phyloP scores from a whole-genome alignment of 2,888 invertebrate genomes.

The Nomada goodeniana region DNA sequence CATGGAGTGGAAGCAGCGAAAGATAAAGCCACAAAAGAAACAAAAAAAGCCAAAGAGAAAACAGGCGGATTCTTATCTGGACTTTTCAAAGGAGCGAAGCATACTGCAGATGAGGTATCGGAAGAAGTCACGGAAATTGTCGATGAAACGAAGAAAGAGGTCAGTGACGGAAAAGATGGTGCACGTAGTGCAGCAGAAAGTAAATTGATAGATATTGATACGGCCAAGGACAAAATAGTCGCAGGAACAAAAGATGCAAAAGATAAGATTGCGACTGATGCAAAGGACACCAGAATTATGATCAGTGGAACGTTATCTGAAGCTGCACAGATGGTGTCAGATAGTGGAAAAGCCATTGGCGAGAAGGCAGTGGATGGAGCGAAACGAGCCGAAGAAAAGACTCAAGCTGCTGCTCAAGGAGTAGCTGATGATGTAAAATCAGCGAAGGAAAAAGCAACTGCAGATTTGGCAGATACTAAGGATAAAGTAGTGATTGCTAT shows the following conservation, averaged over 20 bases:
- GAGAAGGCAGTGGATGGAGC: conserved; percentile 12
- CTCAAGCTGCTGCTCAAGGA: conserved; percentile 11
- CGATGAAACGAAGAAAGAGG: conserved; percentile 83
- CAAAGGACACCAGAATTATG: conserved; percentile 58
- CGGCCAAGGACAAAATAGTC: conserved; percentile 48
- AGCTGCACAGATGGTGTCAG: conserved; percentile 10
- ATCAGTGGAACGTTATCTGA: conserved; percentile 53
- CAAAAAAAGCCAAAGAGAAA: conserved; percentile 73
- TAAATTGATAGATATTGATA: conserved; percentile 21
- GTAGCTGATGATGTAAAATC: conserved; percentile 46
- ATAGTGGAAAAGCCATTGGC: conserved; percentile 14
- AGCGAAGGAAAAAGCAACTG: conserved; percentile 44
- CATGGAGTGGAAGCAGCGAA: conserved; percentile 52
- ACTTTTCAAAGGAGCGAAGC: conserved; percentile 69
- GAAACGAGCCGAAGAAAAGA: conserved; percentile 76
- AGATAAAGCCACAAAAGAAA: conserved; percentile 68
- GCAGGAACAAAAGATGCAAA: conserved; percentile 55
- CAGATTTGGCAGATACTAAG: conserved; percentile 49
- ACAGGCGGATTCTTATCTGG: conserved; percentile 69
- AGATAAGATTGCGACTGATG: conserved; percentile 45
- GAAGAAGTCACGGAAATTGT: conserved; percentile 83
- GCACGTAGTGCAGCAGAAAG: conserved; percentile 54
- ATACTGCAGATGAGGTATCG: conserved; percentile 63
- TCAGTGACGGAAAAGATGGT: conserved; percentile 61
- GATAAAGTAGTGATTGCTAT: conserved; percentile 41